These are phyloP conservation scores for Empis stercorea DNA, from an alignment of 2,888 invertebrate species.

Conservation along the genomic window DNA sequence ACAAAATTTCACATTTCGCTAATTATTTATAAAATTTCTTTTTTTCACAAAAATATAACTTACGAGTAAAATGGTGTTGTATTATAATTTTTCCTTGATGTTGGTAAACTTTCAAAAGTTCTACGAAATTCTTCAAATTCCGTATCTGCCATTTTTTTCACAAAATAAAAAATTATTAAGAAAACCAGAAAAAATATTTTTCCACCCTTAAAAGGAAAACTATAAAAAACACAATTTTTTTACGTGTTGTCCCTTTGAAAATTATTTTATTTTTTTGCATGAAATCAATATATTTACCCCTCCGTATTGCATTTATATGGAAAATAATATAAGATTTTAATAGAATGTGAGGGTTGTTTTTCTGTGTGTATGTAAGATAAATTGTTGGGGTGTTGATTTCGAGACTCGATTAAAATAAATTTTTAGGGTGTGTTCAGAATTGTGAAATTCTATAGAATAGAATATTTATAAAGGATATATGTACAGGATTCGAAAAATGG, in stretches of 20 bases:
- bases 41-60: no score
- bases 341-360: neutral
- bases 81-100: slow-evolving; percentile 52
- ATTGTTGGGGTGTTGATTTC: neutral
- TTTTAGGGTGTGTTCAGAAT: no score
- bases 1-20: no score
- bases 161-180: neutral
- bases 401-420: no score
- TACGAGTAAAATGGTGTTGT: slow-evolving; percentile 75
- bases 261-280: neutral
- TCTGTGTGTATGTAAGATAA: neutral
- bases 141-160: slow-evolving; percentile 65
- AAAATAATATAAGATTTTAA: neutral
- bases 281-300: neutral
- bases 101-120: slow-evolving; percentile 69
- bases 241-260: neutral
- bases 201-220: neutral
- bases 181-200: neutral
- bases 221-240: neutral
- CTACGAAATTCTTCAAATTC: slow-evolving; percentile 88
- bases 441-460: no score
- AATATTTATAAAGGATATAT: no score
- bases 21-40: neutral
- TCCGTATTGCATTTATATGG: neutral
- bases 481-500: no score